Evolutionary conservation across 2,113 vertebrate species (phyloP).

Genomic region (Nannospalax galili): DNA sequence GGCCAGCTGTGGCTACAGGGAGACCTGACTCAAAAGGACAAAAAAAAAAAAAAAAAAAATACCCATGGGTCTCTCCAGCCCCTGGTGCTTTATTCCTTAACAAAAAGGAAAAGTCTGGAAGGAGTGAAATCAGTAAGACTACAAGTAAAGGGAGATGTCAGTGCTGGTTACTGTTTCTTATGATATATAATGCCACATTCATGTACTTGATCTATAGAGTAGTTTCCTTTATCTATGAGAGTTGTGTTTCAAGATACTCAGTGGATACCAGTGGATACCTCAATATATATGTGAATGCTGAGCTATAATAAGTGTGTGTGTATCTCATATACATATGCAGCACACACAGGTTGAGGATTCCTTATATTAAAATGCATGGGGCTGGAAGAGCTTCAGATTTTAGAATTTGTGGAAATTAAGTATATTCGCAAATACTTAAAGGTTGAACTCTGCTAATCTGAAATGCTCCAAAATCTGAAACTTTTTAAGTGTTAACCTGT

Average conservation of each 20-base stretch:
- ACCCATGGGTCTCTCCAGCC: too few species aligned
- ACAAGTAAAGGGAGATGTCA: background rate
- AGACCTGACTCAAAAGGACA: too few species aligned
- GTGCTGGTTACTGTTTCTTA: background rate
- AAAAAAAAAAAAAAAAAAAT: too few species aligned
- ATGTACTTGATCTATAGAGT: background rate
- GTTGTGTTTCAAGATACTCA: background rate
- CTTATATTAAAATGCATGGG: background rate
- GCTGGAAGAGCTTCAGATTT: background rate
- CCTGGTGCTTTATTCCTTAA: background rate
- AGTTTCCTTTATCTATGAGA: too few species aligned
- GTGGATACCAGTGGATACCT: too few species aligned
- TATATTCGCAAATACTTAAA: background rate
- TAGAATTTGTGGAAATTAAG: background rate
- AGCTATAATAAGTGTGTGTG: background rate
- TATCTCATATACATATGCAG: background rate
- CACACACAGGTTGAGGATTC: background rate
- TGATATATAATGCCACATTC: background rate
- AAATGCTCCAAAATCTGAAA: background rate
- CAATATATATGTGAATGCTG: too few species aligned
- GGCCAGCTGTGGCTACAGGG: too few species aligned
- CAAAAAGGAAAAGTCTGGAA: background rate
- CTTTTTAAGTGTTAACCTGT: background rate
- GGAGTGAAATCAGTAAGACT: background rate
- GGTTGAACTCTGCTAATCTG: background rate